Evolutionary conservation across 2,888 invertebrate genomes (phyloP).

Genomic region (Agrochola lychnidis): DNA sequence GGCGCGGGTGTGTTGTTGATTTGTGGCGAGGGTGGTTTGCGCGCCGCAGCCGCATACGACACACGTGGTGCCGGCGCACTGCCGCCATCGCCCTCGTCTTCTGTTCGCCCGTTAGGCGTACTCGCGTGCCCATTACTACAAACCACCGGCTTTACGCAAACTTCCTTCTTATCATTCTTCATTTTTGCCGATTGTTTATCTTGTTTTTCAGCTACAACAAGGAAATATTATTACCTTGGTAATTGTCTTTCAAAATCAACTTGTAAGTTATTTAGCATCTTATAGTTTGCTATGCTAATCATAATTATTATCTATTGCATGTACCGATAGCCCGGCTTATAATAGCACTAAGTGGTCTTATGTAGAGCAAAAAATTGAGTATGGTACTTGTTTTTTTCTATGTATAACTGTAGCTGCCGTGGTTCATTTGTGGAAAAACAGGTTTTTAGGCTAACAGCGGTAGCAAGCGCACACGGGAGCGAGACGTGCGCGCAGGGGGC

Average conservation of each 20-base stretch:
- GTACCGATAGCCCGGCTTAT: slow-evolving; percentile 17
- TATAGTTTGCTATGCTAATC: slow-evolving; percentile 28
- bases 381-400: slow-evolving; percentile 35
- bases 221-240: slow-evolving; percentile 65
- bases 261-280: slow-evolving; percentile 38
- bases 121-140: slow-evolving; percentile 86
- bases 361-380: slow-evolving; percentile 29
- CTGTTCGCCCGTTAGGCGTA: slow-evolving; percentile 86
- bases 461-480: slow-evolving; percentile 65
- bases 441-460: slow-evolving; percentile 70
- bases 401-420: slow-evolving; percentile 32
- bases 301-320: slow-evolving; percentile 34
- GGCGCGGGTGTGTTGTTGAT: slow-evolving; percentile 79
- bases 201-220: slow-evolving; percentile 84
- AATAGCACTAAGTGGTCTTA: slow-evolving; percentile 22
- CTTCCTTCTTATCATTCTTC: slow-evolving; percentile 87
- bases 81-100: slow-evolving; percentile 86
- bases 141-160: slow-evolving; percentile 76
- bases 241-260: slow-evolving; percentile 43
- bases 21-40: slow-evolving; percentile 85
- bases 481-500: slow-evolving; percentile 70
- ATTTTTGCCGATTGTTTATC: slow-evolving; percentile 83
- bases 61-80: slow-evolving; percentile 77
- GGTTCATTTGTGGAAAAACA: slow-evolving; percentile 57
- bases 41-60: slow-evolving; percentile 87